Base-by-base conservation (phyloP, 2,113 vertebrate species). In the Eublepharis macularius region DNA sequence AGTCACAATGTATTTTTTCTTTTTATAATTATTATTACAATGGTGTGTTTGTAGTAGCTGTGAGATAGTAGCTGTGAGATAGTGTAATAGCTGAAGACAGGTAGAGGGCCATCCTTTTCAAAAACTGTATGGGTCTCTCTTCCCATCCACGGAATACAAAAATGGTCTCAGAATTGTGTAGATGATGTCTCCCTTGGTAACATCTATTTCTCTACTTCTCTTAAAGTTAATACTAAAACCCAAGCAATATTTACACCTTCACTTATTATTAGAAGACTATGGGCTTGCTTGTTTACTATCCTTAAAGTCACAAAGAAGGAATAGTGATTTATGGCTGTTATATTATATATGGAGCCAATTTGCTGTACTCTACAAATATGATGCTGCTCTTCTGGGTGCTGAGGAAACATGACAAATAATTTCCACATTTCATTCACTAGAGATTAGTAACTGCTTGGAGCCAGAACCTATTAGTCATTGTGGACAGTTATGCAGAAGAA, bases 301-400 rank as follows among this genome's bases (percentile, higher is more conserved):
- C 2, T 47, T 84, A 34, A 36, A 60, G 2, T 34, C 6, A 60
- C 70, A 57, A 70, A 86, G 74, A 88, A 75, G 21, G 65, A 60
- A 69, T 41, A 24, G 17, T 77, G 0, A 1, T 0, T 60, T 66
- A 41, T n/a, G 12, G 47, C 21, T 78, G 3, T 41, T 54, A 49
- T 0, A 0, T 69, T 66, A n/a, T n/a, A 0, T 29, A 0, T 76
- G 82, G 12, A n/a, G 0, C 54, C 91, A 32, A 81, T 88, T 90
- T 91, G 43, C 69, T 87, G 32, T 89, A 90, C 83, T 70, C 43
- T 88, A 39, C 47, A 29, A 9, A 82, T 82, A 54, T 45, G 63
- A 51, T 82, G 65, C 69, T 0, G 0, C 75, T 81, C 74, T 85
- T 88, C 32, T 93, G 49, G 60, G 41, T 17, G 81, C 57, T 80